These are phyloP conservation scores for Aricia agestis DNA, from an alignment of 1,140 invertebrate species.

Conservation along the genomic window DNA sequence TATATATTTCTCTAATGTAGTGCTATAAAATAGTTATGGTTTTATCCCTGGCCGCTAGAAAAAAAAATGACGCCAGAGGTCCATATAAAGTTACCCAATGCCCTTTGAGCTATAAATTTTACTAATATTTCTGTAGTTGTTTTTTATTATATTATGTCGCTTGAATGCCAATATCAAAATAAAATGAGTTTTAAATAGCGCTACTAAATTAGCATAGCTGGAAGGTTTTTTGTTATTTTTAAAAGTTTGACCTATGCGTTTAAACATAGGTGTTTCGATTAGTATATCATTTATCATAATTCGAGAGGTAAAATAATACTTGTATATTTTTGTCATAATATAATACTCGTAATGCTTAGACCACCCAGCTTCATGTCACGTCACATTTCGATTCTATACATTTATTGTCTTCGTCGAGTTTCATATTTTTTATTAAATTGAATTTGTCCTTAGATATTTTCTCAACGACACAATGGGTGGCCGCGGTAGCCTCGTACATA, in stretches of 20 bases:
- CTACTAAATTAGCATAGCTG: neutral
- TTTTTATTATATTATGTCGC: neutral
- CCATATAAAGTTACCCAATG: too few relatives aligned
- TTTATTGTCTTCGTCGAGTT: neutral
- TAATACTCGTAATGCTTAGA: too few relatives aligned
- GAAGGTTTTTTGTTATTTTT: neutral
- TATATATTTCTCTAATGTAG: too few relatives aligned
- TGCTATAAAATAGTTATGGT: too few relatives aligned
- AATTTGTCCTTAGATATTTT: slow-evolving; percentile 11
- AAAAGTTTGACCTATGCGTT: neutral
- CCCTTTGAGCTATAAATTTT: too few relatives aligned
- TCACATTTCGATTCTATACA: neutral
- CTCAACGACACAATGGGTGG: slow-evolving; percentile 8
- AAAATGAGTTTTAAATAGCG: neutral
- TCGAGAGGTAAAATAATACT: neutral
- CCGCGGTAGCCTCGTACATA: slow-evolving; percentile 28
- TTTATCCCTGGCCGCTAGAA: too few relatives aligned
- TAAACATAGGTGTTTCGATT: neutral
- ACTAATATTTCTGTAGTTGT: neutral
- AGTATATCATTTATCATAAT: neutral
- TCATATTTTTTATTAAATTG: neutral
- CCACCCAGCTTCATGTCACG: too few relatives aligned
- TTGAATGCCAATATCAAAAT: neutral
- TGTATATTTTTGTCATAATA: too few relatives aligned
- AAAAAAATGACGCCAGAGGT: too few relatives aligned